Percentiles rank a stretch among this genome's conserved stretches.
phyloP scores from a whole-genome alignment of 2,113 vertebrate species.

The Muntiacus reevesi region DNA sequence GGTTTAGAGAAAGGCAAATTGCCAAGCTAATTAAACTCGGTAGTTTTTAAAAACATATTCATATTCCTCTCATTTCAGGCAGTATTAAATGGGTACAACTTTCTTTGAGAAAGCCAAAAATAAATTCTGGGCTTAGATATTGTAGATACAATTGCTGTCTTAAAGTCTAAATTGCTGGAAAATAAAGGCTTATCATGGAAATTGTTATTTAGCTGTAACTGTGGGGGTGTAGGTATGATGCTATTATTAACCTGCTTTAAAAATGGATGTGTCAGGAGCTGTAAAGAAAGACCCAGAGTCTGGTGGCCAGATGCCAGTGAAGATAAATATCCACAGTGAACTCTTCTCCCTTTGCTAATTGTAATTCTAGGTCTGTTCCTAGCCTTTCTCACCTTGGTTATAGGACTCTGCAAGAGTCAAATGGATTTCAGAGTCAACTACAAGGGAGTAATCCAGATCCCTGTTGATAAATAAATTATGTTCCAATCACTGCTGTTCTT shows the following conservation, averaged over 20 bases:
- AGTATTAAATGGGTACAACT: constrained; percentile 30
- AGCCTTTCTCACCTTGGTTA: not conserved
- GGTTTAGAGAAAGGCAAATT: constrained; percentile 40
- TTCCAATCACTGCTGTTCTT: not conserved
- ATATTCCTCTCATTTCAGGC: not conserved
- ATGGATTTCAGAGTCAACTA: not conserved
- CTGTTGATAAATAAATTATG: constrained; percentile 43
- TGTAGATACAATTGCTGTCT: constrained; percentile 45
- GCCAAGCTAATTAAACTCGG: constrained; percentile 42
- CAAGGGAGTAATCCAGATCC: not conserved
- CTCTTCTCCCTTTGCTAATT: not conserved
- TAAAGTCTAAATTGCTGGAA: constrained; percentile 46
- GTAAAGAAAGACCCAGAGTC: not conserved
- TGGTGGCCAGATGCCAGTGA: not conserved
- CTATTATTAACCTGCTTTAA: constrained; percentile 20
- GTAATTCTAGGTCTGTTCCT: not conserved
- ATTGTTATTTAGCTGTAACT: constrained; percentile 43
- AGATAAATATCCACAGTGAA: not conserved
- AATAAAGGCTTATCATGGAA: constrained; percentile 48
- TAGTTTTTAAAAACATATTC: not conserved
- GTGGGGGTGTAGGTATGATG: not conserved
- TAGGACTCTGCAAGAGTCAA: not conserved
- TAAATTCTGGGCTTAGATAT: constrained; percentile 49
- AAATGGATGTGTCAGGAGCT: not conserved
- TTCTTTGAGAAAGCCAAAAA: constrained; percentile 59